These are phyloP conservation scores for Amphipyra tragopoginis DNA, from an alignment of 2,888 invertebrate genomes.

Conservation along the genomic window DNA sequence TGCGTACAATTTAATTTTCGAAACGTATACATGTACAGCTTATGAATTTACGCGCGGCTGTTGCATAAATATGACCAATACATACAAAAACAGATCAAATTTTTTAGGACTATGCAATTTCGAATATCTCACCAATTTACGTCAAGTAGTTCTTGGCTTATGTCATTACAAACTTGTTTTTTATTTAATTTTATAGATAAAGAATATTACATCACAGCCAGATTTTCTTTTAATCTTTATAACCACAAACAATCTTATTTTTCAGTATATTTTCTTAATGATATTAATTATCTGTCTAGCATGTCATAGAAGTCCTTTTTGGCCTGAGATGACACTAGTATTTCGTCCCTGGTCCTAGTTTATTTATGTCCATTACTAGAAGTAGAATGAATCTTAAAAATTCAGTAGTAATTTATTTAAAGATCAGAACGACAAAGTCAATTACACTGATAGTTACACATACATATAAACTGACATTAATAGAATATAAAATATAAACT, in stretches of 20 bases:
- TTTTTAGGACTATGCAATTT: not conserved
- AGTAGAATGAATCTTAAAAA: too few relatives aligned
- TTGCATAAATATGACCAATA: not conserved
- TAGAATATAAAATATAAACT: too few relatives aligned
- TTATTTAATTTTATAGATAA: slow-evolving; percentile 36
- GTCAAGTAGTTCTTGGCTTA: slow-evolving; percentile 26
- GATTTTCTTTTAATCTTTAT: slow-evolving; percentile 39
- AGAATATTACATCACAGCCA: slow-evolving; percentile 40
- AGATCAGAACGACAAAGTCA: too few relatives aligned
- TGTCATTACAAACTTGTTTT: slow-evolving; percentile 34
- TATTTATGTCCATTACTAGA: too few relatives aligned
- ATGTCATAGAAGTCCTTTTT: too few relatives aligned
- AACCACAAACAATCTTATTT: slow-evolving; percentile 24
- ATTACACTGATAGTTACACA: too few relatives aligned
- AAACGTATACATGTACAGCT: not conserved
- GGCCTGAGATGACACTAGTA: too few relatives aligned
- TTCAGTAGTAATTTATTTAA: too few relatives aligned
- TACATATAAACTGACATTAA: too few relatives aligned
- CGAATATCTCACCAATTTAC: slow-evolving; percentile 27
- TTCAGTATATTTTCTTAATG: not conserved
- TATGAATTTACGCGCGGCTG: not conserved
- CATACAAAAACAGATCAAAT: not conserved
- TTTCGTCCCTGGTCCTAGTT: too few relatives aligned
- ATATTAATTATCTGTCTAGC: too few relatives aligned
- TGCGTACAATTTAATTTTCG: slow-evolving; percentile 24